Evolutionary conservation across 1,140 invertebrate genomes (phyloP), one percentile per base, ranked within the genome.

Genomic region (Anadara kagoshimensis): DNA sequence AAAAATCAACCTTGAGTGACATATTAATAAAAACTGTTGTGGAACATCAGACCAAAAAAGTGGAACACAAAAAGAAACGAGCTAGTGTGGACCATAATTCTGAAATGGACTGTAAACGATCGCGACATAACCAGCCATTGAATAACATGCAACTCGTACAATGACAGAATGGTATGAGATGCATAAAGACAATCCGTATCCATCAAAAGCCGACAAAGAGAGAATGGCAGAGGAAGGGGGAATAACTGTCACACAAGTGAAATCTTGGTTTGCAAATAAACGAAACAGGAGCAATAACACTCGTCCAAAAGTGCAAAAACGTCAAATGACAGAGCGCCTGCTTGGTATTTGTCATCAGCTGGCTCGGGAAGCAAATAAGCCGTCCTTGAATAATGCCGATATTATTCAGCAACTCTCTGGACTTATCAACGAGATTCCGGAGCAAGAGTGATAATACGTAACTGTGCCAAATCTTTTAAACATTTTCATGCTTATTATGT

Each of bases 251-350:
- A 78, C 79, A 36, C 83, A 87, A 73, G 87, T 88, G 16, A 87
- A 86, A 70, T 86, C 85, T 3, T 88, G 87, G 87, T 88, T 87
- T 69, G 83, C 86, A 5, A 88, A 88, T 72, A 86, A 87, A 73
- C 78, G 87, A 45, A 88, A 87, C 67, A 78, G 87, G 26, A 85
- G 80, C 61, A 81, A 86, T 69, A 88, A 87, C 75, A 88, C 87
- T 7, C 81, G 83, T 24, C 87, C 87, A 20, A 88, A 88, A 73
- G 79, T 85, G 12, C 81, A 85, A 72, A 87, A 85, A 71, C 75
- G 79, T 11, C 76, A 84, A 51, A 85, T 85, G 82, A 78, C 82
- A 54, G 79, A 84, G 56, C 78, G 81, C 51, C 75, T 86, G 24
- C 56, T 81, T 65, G 76, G 84, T 45, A 78, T 86, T 41, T 86